Conservation (phyloP, 2,113 vertebrate genomes). For the Smithornis capensis region DNA sequence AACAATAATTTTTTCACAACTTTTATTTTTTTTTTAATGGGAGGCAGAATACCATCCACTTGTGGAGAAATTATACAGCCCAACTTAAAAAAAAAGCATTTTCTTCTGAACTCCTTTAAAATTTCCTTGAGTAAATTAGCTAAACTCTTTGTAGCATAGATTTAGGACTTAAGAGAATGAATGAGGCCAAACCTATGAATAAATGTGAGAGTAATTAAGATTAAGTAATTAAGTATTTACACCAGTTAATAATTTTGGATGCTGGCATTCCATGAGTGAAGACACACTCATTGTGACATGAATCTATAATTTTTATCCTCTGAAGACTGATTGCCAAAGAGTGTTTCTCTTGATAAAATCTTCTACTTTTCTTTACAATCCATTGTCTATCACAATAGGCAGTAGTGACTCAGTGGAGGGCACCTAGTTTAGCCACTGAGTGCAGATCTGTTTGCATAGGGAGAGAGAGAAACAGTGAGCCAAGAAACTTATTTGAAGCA, state of each 20-base stretch:
- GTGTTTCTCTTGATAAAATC: constrained; percentile 22
- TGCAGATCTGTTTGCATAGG: not conserved
- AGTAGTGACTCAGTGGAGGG: not conserved
- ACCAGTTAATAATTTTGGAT: constrained; percentile 3
- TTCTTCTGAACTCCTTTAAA: not conserved
- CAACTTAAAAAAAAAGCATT: not conserved
- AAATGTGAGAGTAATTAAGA: not conserved
- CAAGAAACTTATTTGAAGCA: not conserved
- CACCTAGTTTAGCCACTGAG: not conserved
- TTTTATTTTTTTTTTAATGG: not conserved
- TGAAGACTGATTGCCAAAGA: constrained; percentile 18
- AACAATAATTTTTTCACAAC: not conserved
- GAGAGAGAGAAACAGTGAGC: not conserved
- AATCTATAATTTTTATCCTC: not conserved
- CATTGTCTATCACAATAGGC: not conserved
- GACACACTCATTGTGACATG: not conserved
- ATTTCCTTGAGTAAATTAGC: not conserved
- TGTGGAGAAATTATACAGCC: not conserved
- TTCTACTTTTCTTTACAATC: constrained; percentile 3
- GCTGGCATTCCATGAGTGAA: not conserved
- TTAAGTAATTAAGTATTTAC: not conserved
- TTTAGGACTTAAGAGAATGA: not conserved
- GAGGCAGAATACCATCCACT: not conserved
- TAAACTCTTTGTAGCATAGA: not conserved
- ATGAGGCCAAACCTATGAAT: not conserved